Evolutionary conservation across 30 jellyfish, hydroid and myxozoan species (phyloP).

Genomic region (Hydractinia symbiolongicarpus): DNA sequence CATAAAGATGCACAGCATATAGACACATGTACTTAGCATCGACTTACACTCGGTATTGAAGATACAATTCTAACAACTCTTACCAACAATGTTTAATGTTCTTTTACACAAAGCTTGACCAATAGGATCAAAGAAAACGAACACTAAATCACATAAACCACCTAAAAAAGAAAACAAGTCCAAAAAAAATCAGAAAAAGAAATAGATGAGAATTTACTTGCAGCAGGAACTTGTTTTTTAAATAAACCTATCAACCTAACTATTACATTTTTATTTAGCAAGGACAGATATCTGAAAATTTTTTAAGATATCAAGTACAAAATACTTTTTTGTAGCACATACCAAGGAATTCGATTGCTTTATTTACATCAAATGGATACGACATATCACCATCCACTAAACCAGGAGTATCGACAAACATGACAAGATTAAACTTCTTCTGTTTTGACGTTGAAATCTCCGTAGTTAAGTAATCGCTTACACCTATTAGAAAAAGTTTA

Average conservation of each 20-base stretch:
- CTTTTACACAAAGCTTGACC: slow-evolving; percentile 96
- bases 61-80: slow-evolving; percentile 2
- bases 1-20: no score
- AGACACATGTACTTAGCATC: no score
- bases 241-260: background rate
- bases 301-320: no score
- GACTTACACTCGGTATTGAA: no score
- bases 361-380: slow-evolving; percentile 92
- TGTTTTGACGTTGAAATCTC: slow-evolving; percentile 93
- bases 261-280: no score
- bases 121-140: slow-evolving; percentile 94
- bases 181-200: background rate
- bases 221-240: background rate
- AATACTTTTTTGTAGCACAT: background rate
- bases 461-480: slow-evolving; percentile 76
- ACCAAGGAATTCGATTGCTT: slow-evolving; percentile 87
- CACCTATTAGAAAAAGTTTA: slow-evolving; percentile 34
- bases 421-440: slow-evolving; percentile 74
- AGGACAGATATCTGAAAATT: no score
- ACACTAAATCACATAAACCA: slow-evolving; percentile 84
- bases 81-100: slow-evolving; percentile 91
- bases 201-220: background rate
- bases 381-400: slow-evolving; percentile 94
- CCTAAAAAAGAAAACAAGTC: slow-evolving; percentile 42
- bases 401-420: slow-evolving; percentile 98